Conservation (phyloP, 2,888 invertebrate genomes). For the Amaurobius ferox region DNA sequence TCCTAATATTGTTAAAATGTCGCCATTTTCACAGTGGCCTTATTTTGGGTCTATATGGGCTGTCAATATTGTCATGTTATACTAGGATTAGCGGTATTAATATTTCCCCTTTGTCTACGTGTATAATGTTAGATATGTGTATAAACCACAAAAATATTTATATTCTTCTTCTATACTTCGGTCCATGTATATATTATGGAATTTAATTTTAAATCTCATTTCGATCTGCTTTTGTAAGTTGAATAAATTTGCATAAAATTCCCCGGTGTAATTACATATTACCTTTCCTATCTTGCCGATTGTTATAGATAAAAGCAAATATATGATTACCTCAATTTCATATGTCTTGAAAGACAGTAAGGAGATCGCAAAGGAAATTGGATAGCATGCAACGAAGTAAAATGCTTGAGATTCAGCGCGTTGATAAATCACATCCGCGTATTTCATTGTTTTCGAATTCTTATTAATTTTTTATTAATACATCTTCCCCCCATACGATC, state of each 20-base stretch:
- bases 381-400: background rate
- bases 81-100: too few species aligned
- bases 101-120: too few species aligned
- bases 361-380: background rate
- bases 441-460: background rate
- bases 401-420: background rate
- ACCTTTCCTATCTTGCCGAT: background rate
- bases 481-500: background rate
- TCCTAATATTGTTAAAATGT: too few species aligned
- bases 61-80: too few species aligned
- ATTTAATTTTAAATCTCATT: background rate
- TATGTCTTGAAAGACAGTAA: background rate
- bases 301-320: background rate
- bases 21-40: too few species aligned
- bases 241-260: conserved; percentile 1
- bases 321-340: background rate
- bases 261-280: background rate
- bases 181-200: too few species aligned
- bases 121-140: too few species aligned
- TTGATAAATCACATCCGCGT: background rate
- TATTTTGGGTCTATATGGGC: too few species aligned
- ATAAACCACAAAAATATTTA: too few species aligned
- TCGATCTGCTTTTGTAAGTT: background rate
- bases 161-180: too few species aligned
- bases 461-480: background rate